phyloP scores from a whole-genome alignment of 2,797 vertebrate species.

The Periparus ater region DNA sequence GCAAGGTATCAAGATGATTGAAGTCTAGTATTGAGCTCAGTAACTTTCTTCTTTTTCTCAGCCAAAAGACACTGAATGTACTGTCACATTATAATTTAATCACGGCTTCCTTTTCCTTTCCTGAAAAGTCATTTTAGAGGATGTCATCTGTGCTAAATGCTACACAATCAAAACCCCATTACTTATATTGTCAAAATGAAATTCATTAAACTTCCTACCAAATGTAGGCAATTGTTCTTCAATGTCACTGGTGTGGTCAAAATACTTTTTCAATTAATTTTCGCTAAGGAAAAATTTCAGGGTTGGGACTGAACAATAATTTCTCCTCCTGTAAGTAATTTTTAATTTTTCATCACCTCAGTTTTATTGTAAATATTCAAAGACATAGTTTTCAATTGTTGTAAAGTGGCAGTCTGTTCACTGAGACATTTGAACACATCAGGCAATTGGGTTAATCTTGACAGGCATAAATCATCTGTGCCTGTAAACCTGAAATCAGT shows the following conservation, averaged over 20 bases:
- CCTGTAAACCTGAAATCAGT: constrained; percentile 19
- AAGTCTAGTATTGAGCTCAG: not conserved
- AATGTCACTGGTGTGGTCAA: not conserved
- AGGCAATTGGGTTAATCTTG: constrained; percentile 5
- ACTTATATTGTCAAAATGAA: constrained; percentile 14
- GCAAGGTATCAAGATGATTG: not conserved
- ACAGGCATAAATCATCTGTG: not conserved
- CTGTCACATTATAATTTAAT: not conserved
- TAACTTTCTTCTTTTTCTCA: not conserved
- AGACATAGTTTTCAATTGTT: not conserved
- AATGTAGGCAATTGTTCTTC: constrained; percentile 4
- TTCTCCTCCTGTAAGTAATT: not conserved
- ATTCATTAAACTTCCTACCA: not conserved
- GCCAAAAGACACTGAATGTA: not conserved
- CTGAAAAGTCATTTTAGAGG: not conserved
- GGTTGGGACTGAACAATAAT: not conserved
- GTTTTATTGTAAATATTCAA: not conserved
- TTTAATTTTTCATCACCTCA: not conserved
- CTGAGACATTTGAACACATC: not conserved
- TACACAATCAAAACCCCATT: constrained; percentile 29
- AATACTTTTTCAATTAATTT: constrained; percentile 21
- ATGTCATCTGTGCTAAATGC: not conserved
- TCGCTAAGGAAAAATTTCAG: not conserved
- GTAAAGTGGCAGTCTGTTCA: not conserved
- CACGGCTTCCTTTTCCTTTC: not conserved